Base-by-base conservation (phyloP, 1,140 invertebrate genomes). In the Plodia interpunctella region DNA sequence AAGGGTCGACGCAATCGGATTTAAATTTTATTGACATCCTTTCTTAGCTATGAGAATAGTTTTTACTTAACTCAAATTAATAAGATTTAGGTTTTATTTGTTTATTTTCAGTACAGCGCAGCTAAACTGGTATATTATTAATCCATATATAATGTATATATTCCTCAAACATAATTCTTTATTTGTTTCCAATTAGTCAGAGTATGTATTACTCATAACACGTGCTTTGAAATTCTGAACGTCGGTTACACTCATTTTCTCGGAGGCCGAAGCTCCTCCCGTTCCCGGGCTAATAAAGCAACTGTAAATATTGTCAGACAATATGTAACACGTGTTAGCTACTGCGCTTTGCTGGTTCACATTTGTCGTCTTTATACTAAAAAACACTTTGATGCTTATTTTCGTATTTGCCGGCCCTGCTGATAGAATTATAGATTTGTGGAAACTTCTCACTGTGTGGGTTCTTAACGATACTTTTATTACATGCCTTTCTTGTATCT, bases 351-450 rank as follows among this genome's bases (percentile, higher is more conserved):
- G 72, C 70, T 74, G 76, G 65, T 74, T 75, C 75, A 84, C 85
- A 83, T 85, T 85, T 84, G 82, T 84, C 76, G 82, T 79, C 74
- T 78, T 72, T 63, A 70, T 63, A 80, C 72, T 84, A 86, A 86
- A 83, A 84, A 86, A 88, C 74, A 80, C 83, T 87, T 87, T 85
- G 83, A 86, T 80, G 83, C 76, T 85, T 88, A 88, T 88, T 88
- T 88, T 88, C 78, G 85, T 88, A 83, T 83, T 83, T 82, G 78
- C 80, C 68, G 60, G 58, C 57, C 62, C 69, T 74, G 83, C 65
- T 83, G 85, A 88, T 79, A 66, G 83, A 88, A 80, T 81, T 86
- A 88, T 85, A 69, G 80, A 80, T 88, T 83, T 79, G 75, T 80
- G 74, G 80, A 83, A 86, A 80, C 73, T 66, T 74, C 75, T 72